Base-by-base conservation (phyloP, 2,113 vertebrate genomes). In the Etheostoma spectabile region DNA sequence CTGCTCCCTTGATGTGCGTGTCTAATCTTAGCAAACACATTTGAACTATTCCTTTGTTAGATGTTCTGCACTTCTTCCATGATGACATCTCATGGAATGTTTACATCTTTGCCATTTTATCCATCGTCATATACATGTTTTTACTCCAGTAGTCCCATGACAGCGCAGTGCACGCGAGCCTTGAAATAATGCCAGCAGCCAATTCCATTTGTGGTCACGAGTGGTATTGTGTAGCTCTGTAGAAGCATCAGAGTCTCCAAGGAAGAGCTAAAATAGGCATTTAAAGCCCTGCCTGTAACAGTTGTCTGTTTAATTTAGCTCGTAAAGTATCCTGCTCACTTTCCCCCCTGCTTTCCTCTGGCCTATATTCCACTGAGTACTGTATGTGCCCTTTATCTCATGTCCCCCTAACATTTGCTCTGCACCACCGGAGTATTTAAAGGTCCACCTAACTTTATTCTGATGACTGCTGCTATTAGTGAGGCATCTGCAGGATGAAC, bases 241-340 rank as follows among this genome's bases (percentile, higher is more conserved):
- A 60, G 79, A 82, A n/a, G 51, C 81, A 80, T 88, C 77, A 3
- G 76, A 27, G 88, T 88, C 89, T 88, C 89, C 63, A 60, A 80
- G 73, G 92, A 91, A 72, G 79, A 87, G 82, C 87, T 91, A 91
- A 91, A 93, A 91, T 85, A 93, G 82, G 85, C 82, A 45, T 63
- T 85, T 35, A 64, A 85, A 90, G 84, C 71, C 86, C 13, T 78
- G 82, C 81, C 79, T 75, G 70, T 84, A 87, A 92, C 93, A 94
- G 92, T 93, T 93, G 93, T 91, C 81, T 83, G 91, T 91, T 92
- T 89, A 91, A 92, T 92, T 92, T 93, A 93, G 93, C 88, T 80
- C 16, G 82, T 91, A 89, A 92, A 88, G 81, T 84, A 89, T 89
- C 77, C 79, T 71, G 46, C 80, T 64, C 81, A 75, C 72, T n/a